These are phyloP conservation scores for Tonatia bakeri DNA, from an alignment of 2,113 vertebrate genomes.

Conservation along the genomic window DNA sequence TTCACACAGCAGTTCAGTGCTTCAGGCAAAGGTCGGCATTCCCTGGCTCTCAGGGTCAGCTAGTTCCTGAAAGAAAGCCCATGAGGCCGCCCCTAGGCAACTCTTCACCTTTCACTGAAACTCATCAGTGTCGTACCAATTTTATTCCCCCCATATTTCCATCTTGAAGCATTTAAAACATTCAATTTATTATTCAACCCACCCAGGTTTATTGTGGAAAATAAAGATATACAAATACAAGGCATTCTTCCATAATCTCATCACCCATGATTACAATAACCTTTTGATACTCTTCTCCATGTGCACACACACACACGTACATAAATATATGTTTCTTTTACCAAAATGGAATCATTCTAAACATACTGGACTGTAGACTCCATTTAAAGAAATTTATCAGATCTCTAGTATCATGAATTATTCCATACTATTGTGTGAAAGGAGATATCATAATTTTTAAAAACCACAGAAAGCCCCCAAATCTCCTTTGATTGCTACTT, in stretches of 20 bases:
- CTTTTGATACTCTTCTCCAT: neutral
- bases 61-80: neutral
- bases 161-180: slow-evolving; percentile 19
- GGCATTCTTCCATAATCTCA: neutral
- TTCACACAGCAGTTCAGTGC: neutral
- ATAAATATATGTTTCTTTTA: neutral
- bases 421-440: neutral
- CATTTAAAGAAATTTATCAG: neutral
- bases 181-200: neutral
- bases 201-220: neutral
- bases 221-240: neutral
- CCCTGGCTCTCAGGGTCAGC: neutral
- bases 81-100: neutral
- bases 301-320: neutral
- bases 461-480: neutral
- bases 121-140: neutral
- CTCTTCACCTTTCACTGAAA: neutral
- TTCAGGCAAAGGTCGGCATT: neutral
- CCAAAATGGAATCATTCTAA: neutral
- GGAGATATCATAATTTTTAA: neutral
- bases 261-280: neutral
- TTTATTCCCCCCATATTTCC: neutral
- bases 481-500: neutral
- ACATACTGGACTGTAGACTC: neutral
- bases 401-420: neutral